These are phyloP conservation scores for Malacoctenus gilli DNA, from an alignment of 2,797 vertebrate species.

Conservation along the genomic window DNA sequence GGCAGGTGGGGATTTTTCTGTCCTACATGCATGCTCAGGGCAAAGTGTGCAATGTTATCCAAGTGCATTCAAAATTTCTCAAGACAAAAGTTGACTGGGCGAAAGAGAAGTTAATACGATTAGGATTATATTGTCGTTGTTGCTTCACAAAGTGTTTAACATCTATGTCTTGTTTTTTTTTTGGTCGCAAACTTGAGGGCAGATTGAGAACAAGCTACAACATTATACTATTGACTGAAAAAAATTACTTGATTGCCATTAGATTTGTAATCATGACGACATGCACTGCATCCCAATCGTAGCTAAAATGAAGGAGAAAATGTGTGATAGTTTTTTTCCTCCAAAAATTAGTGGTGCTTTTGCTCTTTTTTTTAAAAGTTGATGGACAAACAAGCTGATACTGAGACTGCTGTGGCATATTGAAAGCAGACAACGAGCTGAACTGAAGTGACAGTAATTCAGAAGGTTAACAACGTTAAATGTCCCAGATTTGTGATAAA, in stretches of 20 bases:
- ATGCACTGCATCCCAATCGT: no score
- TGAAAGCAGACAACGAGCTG: no score
- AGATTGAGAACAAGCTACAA: no score
- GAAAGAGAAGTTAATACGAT: constrained; percentile 32
- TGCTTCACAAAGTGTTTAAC: constrained; percentile 44
- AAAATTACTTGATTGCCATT: no score
- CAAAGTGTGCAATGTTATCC: constrained; percentile 27
- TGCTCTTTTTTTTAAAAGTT: constrained; percentile 27
- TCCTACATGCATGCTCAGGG: constrained; percentile 58
- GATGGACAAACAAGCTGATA: constrained; percentile 33
- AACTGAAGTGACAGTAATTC: no score
- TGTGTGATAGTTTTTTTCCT: no score
- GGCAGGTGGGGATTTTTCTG: constrained; percentile 26
- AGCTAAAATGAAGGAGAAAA: not conserved
- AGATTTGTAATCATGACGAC: no score
- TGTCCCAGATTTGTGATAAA: constrained; percentile 82
- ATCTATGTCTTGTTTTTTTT: constrained; percentile 28
- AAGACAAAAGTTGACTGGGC: constrained; percentile 31
- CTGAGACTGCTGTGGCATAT: constrained; percentile 29
- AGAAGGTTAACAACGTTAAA: constrained; percentile 65
- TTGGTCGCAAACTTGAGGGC: no score
- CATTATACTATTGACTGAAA: no score
- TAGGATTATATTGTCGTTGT: constrained; percentile 57
- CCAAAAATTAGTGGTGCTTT: constrained; percentile 26
- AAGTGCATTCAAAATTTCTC: constrained; percentile 20